Conservation (phyloP, 2,888 invertebrate species). For the Alentia gelatinosa region DNA sequence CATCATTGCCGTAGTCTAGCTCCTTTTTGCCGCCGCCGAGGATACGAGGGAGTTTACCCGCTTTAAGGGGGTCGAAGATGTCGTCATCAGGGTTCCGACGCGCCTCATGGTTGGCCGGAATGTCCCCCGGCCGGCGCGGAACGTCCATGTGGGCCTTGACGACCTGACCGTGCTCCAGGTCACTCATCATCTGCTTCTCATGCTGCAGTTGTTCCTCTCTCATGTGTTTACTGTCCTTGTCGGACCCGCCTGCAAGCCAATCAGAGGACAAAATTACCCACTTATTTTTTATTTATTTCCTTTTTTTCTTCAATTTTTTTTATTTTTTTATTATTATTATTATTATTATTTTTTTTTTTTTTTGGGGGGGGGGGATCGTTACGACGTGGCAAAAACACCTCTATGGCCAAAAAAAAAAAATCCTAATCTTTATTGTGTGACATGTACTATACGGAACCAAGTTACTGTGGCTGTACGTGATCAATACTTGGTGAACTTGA, state of each 20-base stretch:
- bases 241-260: background rate
- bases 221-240: background rate
- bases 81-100: slow-evolving; percentile 28
- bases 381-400: too few species aligned
- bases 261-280: too few species aligned
- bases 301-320: too few species aligned
- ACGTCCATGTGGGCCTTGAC: slow-evolving; percentile 34
- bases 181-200: slow-evolving; percentile 28
- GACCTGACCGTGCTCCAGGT: slow-evolving; percentile 40
- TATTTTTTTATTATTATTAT: too few species aligned
- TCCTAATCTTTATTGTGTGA: too few species aligned
- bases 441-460: too few species aligned
- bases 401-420: too few species aligned
- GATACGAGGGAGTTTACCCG: slow-evolving; percentile 30
- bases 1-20: slow-evolving; percentile 8
- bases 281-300: too few species aligned
- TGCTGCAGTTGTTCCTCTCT: background rate
- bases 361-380: too few species aligned
- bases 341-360: too few species aligned
- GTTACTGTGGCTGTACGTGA: too few species aligned
- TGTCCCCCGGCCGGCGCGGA: background rate
- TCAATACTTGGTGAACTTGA: too few species aligned
- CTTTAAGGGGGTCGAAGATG: slow-evolving; percentile 30
- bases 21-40: slow-evolving; percentile 31
- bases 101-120: background rate